A percentile compares a stretch with the other conserved stretches of the same genome.
These are phyloP conservation scores for Ispidina lecontei DNA, from an alignment of 2,797 vertebrate genomes.

Conservation along the genomic window DNA sequence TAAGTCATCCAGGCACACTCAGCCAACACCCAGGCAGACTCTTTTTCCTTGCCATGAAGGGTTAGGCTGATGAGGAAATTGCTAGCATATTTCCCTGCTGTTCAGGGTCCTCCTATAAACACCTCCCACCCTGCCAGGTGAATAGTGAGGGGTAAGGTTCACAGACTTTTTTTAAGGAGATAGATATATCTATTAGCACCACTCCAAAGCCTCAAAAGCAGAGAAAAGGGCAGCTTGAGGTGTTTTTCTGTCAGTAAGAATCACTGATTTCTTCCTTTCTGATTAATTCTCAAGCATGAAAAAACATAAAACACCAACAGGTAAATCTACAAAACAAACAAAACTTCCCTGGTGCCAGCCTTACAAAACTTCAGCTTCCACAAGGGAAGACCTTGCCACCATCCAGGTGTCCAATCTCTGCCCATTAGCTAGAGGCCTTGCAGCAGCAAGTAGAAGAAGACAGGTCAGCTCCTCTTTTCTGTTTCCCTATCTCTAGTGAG, in stretches of 20 bases:
- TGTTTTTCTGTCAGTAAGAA: not conserved
- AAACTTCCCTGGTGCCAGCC: not conserved
- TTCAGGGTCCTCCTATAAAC: not conserved
- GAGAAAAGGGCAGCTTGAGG: not conserved
- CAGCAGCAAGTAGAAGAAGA: not conserved
- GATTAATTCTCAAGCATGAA: not conserved
- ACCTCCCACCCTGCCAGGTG: rapidly evolving
- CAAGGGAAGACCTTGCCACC: not conserved
- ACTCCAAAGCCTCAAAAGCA: not conserved
- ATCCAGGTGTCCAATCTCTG: not conserved
- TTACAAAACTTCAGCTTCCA: not conserved
- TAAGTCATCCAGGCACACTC: not conserved
- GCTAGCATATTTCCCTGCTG: not conserved
- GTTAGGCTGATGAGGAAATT: not conserved
- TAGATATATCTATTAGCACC: not conserved
- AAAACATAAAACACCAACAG: not conserved
- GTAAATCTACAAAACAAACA: not conserved
- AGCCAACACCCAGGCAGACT: not conserved
- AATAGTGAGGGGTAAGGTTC: not conserved
- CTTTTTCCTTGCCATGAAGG: not conserved
- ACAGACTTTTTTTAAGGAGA: not conserved
- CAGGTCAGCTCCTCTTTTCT: not conserved
- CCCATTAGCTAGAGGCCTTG: not conserved
- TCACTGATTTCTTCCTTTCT: not conserved
- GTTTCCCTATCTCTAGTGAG: not conserved